Evolutionary conservation across 2,113 vertebrate species (phyloP), one percentile per base, ranked within the genome.

Genomic region (Scatophagus argus): DNA sequence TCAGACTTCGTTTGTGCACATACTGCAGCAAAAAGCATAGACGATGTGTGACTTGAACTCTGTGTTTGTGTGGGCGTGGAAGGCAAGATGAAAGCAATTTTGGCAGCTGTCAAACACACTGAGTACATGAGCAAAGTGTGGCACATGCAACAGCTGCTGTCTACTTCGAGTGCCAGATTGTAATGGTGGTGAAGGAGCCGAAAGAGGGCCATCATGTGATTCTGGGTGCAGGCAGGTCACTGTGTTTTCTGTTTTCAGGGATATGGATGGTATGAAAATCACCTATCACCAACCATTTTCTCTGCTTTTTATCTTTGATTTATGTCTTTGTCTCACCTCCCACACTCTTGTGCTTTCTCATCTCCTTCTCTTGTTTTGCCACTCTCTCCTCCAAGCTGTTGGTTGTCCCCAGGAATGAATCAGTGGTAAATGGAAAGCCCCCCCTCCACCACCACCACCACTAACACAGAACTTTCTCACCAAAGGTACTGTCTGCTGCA

Each of bases 111-210:
- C 72, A 76, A 47, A 68, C 68, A 55, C 61, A 13, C 31, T 12
- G 23, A 44, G 67, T 81, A 49, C 70, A 76, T 80, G 66, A 82
- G 82, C 78, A 64, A 84, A 84, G 67, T 72, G 67, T 72, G 47
- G 56, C 58, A 54, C 64, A 49, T 43, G 52, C 36, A 62, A 74
- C 88, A 85, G 74, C 84, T 85, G 91, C 73, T 72, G 63, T 77
- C 61, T 58, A 0, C 78, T 78, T 80, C 68, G 17, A 36, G 43
- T 78, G 86, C 79, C 86, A 91, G 85, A 81, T 84, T 70, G 56
- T 10, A 52, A 52, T 14, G 39, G 31, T 71, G 47, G 61, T 72
- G 51, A 70, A n/a, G 62, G 34, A 79, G 74, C 52, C 58, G 79
- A 81, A 63, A 39, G 58, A 68, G 27, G 39, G 19, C 23, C 13